These are phyloP conservation scores for Forficula auricularia DNA, from an alignment of 1,140 invertebrate species.

Conservation along the genomic window DNA sequence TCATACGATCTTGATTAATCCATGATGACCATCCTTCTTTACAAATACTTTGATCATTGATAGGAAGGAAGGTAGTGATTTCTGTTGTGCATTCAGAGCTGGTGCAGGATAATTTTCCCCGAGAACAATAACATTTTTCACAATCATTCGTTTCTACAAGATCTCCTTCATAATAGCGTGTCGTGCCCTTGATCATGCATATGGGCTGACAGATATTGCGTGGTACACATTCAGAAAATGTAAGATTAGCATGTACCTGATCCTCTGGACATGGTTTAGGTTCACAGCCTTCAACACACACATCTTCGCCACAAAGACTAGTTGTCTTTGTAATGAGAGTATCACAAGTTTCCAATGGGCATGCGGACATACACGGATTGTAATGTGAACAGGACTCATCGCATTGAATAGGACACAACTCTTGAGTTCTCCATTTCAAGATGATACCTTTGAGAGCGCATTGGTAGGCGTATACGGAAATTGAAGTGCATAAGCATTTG, in stretches of 20 bases:
- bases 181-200: slow-evolving; percentile 49
- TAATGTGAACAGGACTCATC: slow-evolving; percentile 60
- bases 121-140: slow-evolving; percentile 25
- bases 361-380: slow-evolving; percentile 60
- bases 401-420: slow-evolving; percentile 76
- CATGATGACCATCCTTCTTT: slow-evolving; percentile 53
- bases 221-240: slow-evolving; percentile 51
- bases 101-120: not conserved
- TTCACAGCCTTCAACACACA: slow-evolving; percentile 62
- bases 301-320: slow-evolving; percentile 46
- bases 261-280: slow-evolving; percentile 50
- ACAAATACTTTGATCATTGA: slow-evolving; percentile 27
- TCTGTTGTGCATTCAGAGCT: slow-evolving; percentile 26
- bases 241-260: slow-evolving; percentile 49
- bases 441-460: slow-evolving; percentile 46
- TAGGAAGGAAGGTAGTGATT: slow-evolving; percentile 15
- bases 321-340: slow-evolving; percentile 38
- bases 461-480: slow-evolving; percentile 68
- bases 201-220: slow-evolving; percentile 45
- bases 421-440: slow-evolving; percentile 61
- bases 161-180: slow-evolving; percentile 56
- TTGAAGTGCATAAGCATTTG: slow-evolving; percentile 70
- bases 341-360: slow-evolving; percentile 66
- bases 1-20: slow-evolving; percentile 32
- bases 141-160: slow-evolving; percentile 52